Evolutionary conservation across 1,140 invertebrate species (phyloP).

Genomic region (Trichonephila clavata): DNA sequence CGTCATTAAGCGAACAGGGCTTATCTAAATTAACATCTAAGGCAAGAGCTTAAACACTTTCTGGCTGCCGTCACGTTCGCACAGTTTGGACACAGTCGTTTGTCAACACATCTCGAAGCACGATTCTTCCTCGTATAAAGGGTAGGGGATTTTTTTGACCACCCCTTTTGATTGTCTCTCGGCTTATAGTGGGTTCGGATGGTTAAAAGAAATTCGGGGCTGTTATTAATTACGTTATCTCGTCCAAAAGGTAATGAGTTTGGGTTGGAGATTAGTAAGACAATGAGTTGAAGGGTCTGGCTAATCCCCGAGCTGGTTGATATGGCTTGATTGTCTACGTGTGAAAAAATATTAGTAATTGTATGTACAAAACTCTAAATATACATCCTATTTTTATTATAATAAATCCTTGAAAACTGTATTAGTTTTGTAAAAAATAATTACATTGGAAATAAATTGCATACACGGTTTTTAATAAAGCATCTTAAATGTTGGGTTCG

Average conservation of each 20-base stretch:
- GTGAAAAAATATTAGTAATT: neutral
- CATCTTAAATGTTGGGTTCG: too few relatives aligned
- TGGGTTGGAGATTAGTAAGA: neutral
- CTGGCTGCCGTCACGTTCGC: neutral
- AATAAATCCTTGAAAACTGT: too few relatives aligned
- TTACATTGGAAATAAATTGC: too few relatives aligned
- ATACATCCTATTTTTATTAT: too few relatives aligned
- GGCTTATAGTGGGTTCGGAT: neutral
- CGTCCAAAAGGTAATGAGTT: neutral
- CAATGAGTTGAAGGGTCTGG: neutral
- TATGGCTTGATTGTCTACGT: neutral
- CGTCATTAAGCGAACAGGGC: constrained; percentile 49
- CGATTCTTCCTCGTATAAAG: neutral
- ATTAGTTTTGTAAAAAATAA: too few relatives aligned
- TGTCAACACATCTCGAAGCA: constrained; percentile 15
- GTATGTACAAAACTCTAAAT: neutral
- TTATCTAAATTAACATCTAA: constrained; percentile 69
- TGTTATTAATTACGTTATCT: constrained; percentile 26
- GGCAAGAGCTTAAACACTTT: constrained; percentile 42
- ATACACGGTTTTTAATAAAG: too few relatives aligned
- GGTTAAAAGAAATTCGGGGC: neutral
- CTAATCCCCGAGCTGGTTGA: neutral
- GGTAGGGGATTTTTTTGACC: neutral
- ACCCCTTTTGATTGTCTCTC: neutral
- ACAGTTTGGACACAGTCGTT: constrained; percentile 21